Base-by-base conservation (phyloP, 2,113 vertebrate species). In the Narcine bancroftii region DNA sequence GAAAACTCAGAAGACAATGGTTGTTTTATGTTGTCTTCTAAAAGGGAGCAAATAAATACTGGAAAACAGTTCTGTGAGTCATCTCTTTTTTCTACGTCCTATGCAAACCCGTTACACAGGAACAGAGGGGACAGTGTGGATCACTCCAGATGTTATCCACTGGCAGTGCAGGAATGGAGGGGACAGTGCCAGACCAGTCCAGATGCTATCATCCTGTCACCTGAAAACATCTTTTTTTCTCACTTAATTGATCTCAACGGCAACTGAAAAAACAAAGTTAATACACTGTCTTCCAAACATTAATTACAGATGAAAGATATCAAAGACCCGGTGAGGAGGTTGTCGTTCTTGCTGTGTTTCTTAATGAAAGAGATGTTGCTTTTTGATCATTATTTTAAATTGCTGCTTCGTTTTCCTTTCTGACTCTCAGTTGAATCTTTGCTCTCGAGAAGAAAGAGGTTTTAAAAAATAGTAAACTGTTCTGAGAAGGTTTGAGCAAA, bases 201-300 rank as follows among this genome's bases (percentile, higher is more conserved):
- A 24, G 56, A 89, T 65, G 63, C 11, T 42, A 66, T 89, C 60
- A 45, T 0, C 19, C 2, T 65, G 85, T n/a, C 7, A 36, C 6
- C 39, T 65, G 56, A 71, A 69, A 69, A 91, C 36, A 89, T 66
- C 42, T 26, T 69, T 47, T 91, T 91, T 17, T 47, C 89, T 69
- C 42, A 91, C 63, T 45, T 91, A 69, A 91, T 71, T 71, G 33
- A 42, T 91, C 65, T 91, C 3, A 45, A 69, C 39, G 6, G 39
- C 89, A 47, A 69, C 89, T 45, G 65, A 17, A 91, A 91, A 91
- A 66, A 89, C 69, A 66, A 89, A 89, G 53, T n/a, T 53, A 63
- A 65, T 42, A 45, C 6, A 33, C 6, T 45, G 24, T 7, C 81
- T 3, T 7, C 60, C 24, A 69, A 66, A 45, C 63, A 91, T 91